phyloP scores from a whole-genome alignment of 2,113 vertebrate species.

The Hepsetus odoe region DNA sequence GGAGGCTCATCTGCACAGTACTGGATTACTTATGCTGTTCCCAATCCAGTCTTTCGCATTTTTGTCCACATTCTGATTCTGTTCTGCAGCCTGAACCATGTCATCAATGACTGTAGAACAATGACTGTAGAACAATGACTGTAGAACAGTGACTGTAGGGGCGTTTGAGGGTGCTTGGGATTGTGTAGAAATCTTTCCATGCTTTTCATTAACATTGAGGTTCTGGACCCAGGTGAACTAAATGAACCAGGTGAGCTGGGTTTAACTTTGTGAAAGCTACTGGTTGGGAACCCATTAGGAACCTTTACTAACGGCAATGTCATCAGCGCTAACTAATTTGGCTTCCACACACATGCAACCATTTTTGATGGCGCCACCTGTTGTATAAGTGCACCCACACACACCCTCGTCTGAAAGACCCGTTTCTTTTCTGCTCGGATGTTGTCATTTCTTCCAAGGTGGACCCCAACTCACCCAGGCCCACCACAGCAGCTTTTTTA shows the following conservation, averaged over 20 bases:
- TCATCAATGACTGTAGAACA: background rate
- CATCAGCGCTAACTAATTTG: conserved; percentile 16
- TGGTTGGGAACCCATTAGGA: background rate
- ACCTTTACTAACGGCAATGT: background rate
- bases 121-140: too few relatives aligned
- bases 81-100: background rate
- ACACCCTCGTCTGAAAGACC: conserved; percentile 65
- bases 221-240: too few relatives aligned
- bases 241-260: too few relatives aligned
- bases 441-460: conserved; percentile 79
- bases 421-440: conserved; percentile 74
- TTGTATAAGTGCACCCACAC: background rate
- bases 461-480: conserved; percentile 82
- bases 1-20: background rate
- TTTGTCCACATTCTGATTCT: too few relatives aligned
- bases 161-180: too few relatives aligned
- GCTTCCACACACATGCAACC: conserved; percentile 47
- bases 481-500: conserved; percentile 85
- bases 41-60: too few relatives aligned
- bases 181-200: too few relatives aligned
- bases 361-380: background rate
- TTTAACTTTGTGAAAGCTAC: background rate
- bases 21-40: background rate
- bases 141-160: too few relatives aligned
- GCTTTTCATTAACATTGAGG: too few relatives aligned